Base-by-base conservation (phyloP, 2,888 invertebrate genomes). In the Notodonta dromedarius region DNA sequence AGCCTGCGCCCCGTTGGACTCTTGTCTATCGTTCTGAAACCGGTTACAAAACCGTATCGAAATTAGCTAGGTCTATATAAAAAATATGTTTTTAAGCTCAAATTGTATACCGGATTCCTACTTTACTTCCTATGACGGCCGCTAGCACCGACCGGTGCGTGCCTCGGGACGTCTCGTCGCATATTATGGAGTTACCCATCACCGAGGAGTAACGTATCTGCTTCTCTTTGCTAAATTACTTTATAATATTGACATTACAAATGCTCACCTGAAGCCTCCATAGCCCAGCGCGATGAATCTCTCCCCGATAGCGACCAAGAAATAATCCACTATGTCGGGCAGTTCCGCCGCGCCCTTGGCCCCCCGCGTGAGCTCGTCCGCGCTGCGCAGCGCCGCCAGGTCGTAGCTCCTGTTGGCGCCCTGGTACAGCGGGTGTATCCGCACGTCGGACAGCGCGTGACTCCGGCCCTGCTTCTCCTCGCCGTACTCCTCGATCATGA, bases 301-400 rank as follows among this genome's bases (percentile, higher is more conserved):
- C 71, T 91, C 87, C 3, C 91, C 91, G 2, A 87, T 66, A 2
- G 88, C 83, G n/a, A 85, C 61, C 53, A 86, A 69, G 24, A 84
- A 78, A 62, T 80, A 79, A 65, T 90, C 88, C 2, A 89, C 56
- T 61, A 77, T 11, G 4, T 75, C 62, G 3, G 88, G 80, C 65
- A 89, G 70, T 46, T 58, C 63, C 32, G 78, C 69, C 3, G 70
- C 48, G 0, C 42, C 44, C 5, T 53, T 62, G 11, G 59, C 59
- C 2, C 59, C 62, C 5, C 50, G 40, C 9, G 62, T 59, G 16
- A 89, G 69, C 3, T 66, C 67, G 59, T 72, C 78, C 14, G 78
- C 82, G 13, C 87, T 82, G 57, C 78, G 80, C 59, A 91, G 66
- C 39, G 85, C 85, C 5, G 84, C 87, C 52, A 91, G 61, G 71